Conservation (phyloP, 2,888 invertebrate species). For the Mantis religiosa region DNA sequence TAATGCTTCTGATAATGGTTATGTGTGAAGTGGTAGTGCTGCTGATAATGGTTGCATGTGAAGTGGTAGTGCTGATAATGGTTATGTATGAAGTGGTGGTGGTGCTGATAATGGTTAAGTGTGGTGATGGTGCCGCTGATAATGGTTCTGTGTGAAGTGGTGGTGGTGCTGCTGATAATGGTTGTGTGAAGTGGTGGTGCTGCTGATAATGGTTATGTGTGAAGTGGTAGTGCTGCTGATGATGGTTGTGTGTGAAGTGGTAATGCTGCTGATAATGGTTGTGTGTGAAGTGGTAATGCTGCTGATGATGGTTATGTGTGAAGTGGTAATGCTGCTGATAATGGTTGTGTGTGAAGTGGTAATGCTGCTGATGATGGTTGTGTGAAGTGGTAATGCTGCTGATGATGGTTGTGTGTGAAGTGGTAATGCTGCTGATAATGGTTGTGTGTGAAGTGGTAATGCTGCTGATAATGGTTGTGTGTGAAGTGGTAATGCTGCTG, state of each 20-base stretch:
- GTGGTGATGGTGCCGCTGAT: too few species aligned
- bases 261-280: too few species aligned
- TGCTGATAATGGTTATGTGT: too few species aligned
- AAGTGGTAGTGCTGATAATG: too few species aligned
- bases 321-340: not conserved
- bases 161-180: not conserved
- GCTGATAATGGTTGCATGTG: too few species aligned
- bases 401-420: not conserved
- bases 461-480: not conserved
- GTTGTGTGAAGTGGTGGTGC: not conserved
- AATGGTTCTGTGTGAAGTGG: not conserved
- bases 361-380: not conserved
- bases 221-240: too few species aligned
- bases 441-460: not conserved
- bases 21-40: not conserved
- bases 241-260: too few species aligned
- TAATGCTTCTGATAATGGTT: too few species aligned
- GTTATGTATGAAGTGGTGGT: too few species aligned
- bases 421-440: not conserved
- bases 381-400: not conserved
- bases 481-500: not conserved
- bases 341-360: not conserved
- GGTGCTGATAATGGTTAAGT: too few species aligned
- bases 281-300: too few species aligned
- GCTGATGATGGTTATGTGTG: too few species aligned